Evolutionary conservation across 2,797 vertebrate species (phyloP), one percentile per base, ranked within the genome.

Genomic region (Danio tinwini): DNA sequence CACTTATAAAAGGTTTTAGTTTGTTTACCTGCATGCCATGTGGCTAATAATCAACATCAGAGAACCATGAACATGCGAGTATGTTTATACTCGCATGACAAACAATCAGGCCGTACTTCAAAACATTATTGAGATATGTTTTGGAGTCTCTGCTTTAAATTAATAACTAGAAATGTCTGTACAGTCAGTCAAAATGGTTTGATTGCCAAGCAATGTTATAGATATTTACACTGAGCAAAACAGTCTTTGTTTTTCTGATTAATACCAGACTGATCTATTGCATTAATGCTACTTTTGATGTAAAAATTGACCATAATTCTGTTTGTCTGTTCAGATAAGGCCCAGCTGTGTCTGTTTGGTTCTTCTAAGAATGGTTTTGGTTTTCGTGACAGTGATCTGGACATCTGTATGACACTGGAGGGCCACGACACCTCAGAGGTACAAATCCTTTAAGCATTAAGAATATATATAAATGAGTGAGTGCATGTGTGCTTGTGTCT

Each of bases 371-470:
- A 99, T 53, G 98, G 98, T 19, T 99, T 99, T 85, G 98, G 98
- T 39, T 99, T 99, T 91, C 96, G 95, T 5, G 97, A 99, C 92
- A 99, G 98, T 47, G 98, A 99, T 90, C 92, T 99, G 6, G 98
- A 99, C 92, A 99, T 99, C 91, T 99, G 98, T 90, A 99, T 99
- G 97, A 99, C 98, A 0, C 89, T 99, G 84, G 97, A 99, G 90
- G 98, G 98, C 79, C 97, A 98, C 9, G 96, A 98, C 87, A 97
- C 96, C 14, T 96, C 97, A 65, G 97, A 99, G 96, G 97, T 98
- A 65, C 5, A 7, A 49, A 42, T 6, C 3, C 49, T 8, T 42
- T 14, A 50, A 16, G 9, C 21, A 5, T 4, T 29, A 29, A 29
- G 29, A n/a, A 29, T 3, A 29, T 29, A 29, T 29, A 29, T 29